Evolutionary conservation across 2,113 vertebrate species (phyloP), one percentile per base, ranked within the genome.

Genomic region (Nothocercus julius): DNA sequence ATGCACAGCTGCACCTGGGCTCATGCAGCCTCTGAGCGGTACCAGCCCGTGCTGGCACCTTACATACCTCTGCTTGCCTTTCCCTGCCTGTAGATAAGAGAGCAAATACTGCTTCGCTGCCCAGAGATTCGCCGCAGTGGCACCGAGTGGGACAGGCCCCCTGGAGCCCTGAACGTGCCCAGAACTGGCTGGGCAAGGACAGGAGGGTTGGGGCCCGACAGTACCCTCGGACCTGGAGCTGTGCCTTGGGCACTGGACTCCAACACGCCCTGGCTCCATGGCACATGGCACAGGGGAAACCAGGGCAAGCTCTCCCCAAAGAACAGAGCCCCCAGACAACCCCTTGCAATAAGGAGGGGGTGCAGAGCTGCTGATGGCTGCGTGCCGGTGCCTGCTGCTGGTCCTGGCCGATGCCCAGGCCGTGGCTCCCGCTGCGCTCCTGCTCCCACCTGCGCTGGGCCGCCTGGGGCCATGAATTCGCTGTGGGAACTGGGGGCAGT

Each of bases 141-240:
- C 20, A 21, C 25, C 0, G 1, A 19, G 42, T 40, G 20, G 30
- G 58, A 25, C n/a, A 0, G 5, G 17, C 13, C 1, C 1, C 10
- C 1, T 34, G 2, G 62, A 27, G 40, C 14, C 12, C 32, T 14
- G 30, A 36, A 36, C 17, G 16, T 18, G 49, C 36, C 27, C 63
- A 66, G 9, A 22, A 25, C 44, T 4, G 6, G 7, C 22, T 16
- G 30, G 44, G 32, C 20, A 47, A 68, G 30, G 44, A 5, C 25
- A 9, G 34, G 51, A 9, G 7, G 17, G 67, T 51, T 0, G 0
- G 36, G 49, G 13, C 67, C 45, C 18, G 20, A 9, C 45, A 8
- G 45, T 18, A 47, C 45, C 45, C 45, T 18, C 7, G 19, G 45
- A 18, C 18, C 45, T 0, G 0, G 36, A 44, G 11, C 72, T 62